Evolutionary conservation across 2,797 vertebrate species (phyloP).

Genomic region (Gila robusta): DNA sequence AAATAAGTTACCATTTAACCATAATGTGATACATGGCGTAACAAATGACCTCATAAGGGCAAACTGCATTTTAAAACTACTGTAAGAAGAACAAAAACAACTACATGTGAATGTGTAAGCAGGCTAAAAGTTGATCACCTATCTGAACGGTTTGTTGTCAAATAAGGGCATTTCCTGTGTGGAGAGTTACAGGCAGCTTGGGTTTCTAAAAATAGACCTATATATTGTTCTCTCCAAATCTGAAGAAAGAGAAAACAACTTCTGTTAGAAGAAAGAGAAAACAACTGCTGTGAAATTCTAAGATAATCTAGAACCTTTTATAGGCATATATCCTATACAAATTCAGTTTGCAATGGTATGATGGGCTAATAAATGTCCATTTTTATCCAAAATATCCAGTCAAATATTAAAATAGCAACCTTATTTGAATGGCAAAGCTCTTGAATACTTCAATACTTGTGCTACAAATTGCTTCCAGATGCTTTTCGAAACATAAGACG

Average conservation of each 20-base stretch:
- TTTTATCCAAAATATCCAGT: background rate
- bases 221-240: background rate
- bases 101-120: background rate
- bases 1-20: slow-evolving; percentile 13
- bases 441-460: background rate
- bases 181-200: slow-evolving; percentile 45
- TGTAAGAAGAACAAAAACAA: background rate
- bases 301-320: background rate
- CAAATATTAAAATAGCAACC: background rate
- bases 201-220: slow-evolving; percentile 32
- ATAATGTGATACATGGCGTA: background rate
- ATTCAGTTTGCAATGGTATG: background rate
- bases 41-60: background rate
- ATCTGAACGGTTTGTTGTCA: slow-evolving; percentile 1
- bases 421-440: slow-evolving; percentile 20
- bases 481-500: background rate
- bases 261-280: slow-evolving; percentile 6
- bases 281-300: background rate
- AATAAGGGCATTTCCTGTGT: slow-evolving; percentile 71
- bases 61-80: background rate
- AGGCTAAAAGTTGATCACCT: background rate
- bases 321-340: background rate
- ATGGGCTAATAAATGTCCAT: background rate
- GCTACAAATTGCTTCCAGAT: slow-evolving; percentile 35
- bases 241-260: slow-evolving; percentile 21